Percentiles rank a stretch among this genome's conserved stretches.
phyloP scores from a whole-genome alignment of 1,140 invertebrate species.

The Drosophila bipectinata region DNA sequence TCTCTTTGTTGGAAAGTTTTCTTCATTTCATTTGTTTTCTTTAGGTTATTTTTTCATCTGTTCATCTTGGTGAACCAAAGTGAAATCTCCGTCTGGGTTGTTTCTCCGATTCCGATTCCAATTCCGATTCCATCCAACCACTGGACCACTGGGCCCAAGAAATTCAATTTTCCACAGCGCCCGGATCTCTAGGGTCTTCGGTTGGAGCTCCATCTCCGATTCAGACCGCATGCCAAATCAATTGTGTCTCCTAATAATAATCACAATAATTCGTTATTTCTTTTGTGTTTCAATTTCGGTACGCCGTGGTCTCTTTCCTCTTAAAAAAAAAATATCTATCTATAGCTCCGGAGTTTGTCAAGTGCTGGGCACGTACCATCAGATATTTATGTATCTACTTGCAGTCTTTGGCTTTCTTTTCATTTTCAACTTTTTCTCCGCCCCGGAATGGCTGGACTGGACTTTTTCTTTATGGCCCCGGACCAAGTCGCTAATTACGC shows the following conservation, averaged over 20 bases:
- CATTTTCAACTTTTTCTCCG: constrained; percentile 59
- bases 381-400: constrained; percentile 1
- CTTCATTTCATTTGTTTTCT: constrained; percentile 73
- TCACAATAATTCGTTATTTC: constrained; percentile 57
- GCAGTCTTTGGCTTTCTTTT: constrained; percentile 46
- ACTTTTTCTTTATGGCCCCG: constrained; percentile 27
- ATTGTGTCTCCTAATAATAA: constrained; percentile 64
- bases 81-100: constrained; percentile 67
- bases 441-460: constrained; percentile 2
- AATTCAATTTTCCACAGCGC: constrained; percentile 73
- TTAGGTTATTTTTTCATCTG: constrained; percentile 31
- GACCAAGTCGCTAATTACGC: constrained; percentile 66
- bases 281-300: constrained; percentile 36
- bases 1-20: constrained; percentile 57
- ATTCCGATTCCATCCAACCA: constrained; percentile 33
- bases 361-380: constrained; percentile 54
- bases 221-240: constrained; percentile 72
- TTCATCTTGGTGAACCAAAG: constrained; percentile 52
- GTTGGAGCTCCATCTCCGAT: constrained; percentile 23
- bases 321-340: constrained; percentile 8
- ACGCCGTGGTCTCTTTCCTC: constrained; percentile 6
- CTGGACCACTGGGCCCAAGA: constrained; percentile 16
- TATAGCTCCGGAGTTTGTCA: constrained; percentile 54
- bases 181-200: constrained; percentile 67
- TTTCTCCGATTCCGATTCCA: constrained; percentile 48